Base-by-base conservation (phyloP, 2,113 vertebrate genomes). In the Scalopus aquaticus region DNA sequence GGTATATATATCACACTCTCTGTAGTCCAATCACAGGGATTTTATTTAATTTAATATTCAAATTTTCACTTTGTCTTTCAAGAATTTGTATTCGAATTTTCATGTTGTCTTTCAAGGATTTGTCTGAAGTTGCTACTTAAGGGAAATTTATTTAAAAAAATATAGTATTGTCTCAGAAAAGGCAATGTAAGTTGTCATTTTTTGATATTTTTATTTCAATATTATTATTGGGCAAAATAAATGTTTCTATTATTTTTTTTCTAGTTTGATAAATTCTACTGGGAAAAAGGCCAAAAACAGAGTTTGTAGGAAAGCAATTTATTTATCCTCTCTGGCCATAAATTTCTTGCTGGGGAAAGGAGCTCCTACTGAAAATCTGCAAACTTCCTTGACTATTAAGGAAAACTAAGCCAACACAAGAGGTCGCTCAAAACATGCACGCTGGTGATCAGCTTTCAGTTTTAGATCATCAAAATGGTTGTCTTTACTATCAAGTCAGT, bases 341-440 rank as follows among this genome's bases (percentile, higher is more conserved):
- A n/a, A 1, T 82, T 69, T 88, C 15, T 32, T 89, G 16, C 12
- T 35, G 77, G 26, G 13, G 37, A 32, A 54, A 84, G 74, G n/a
- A 64, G 5, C 1, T 11, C 49, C 22, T 88, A 9, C 20, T 39
- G 64, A 81, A 60, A 44, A 84, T 44, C 28, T 70, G 28, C 4
- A 32, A 7, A 49, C 54, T 72, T 90, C 7, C 15, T 19, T n/a
- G 62, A 35, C 7, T 89, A 73, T 56, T 70, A 70, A 11, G 46
- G n/a, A n/a, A n/a, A n/a, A 37, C 5, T 32, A 16, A 84, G 8
- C 0, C 20, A 89, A 88, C 95, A 88, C 93, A 37, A 96, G 97
- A 94, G 94, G 88, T 85, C 88, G 56, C 69, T 64, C 78, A 67
- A 81, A 89, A 84, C 51, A 76, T 28, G 4, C 13, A 10, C 17